phyloP scores from a whole-genome alignment of 2,888 invertebrate species.

The Limnephilus rhombicus region DNA sequence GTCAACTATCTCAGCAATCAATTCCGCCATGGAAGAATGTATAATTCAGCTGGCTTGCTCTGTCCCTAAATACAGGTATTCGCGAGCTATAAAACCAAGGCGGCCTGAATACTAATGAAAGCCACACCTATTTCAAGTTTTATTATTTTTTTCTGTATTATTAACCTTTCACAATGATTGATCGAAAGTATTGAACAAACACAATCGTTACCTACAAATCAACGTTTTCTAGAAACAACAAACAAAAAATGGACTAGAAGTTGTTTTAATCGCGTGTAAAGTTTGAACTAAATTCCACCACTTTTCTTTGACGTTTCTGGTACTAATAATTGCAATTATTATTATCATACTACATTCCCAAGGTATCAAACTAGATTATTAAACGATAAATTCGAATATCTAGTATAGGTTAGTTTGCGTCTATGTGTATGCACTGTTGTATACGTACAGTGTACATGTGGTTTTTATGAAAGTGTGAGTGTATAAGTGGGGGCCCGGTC shows the following conservation, averaged over 20 bases:
- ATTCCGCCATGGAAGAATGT: background rate
- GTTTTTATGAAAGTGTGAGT: slow-evolving; percentile 6
- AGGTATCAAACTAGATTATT: slow-evolving; percentile 25
- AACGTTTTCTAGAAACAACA: background rate
- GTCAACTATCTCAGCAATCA: background rate
- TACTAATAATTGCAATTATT: slow-evolving; percentile 3
- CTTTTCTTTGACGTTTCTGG: background rate
- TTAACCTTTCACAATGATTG: slow-evolving; percentile 1
- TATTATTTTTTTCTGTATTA: background rate
- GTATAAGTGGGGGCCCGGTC: slow-evolving; percentile 38
- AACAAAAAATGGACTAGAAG: background rate
- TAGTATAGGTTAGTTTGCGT: background rate
- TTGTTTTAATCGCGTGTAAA: background rate
- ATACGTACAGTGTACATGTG: background rate
- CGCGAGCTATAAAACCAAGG: background rate
- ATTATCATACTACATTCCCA: slow-evolving; percentile 21
- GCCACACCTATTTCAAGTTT: background rate
- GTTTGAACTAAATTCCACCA: background rate
- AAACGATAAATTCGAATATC: slow-evolving; percentile 26
- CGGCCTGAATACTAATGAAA: background rate
- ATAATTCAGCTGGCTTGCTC: background rate
- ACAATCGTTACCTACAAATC: background rate
- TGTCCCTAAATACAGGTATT: background rate
- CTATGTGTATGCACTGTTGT: background rate
- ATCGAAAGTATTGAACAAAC: background rate